Percentiles rank a stretch among this genome's conserved stretches.
phyloP scores from a whole-genome alignment of 2,888 invertebrate genomes.

The Agriopis marginaria region DNA sequence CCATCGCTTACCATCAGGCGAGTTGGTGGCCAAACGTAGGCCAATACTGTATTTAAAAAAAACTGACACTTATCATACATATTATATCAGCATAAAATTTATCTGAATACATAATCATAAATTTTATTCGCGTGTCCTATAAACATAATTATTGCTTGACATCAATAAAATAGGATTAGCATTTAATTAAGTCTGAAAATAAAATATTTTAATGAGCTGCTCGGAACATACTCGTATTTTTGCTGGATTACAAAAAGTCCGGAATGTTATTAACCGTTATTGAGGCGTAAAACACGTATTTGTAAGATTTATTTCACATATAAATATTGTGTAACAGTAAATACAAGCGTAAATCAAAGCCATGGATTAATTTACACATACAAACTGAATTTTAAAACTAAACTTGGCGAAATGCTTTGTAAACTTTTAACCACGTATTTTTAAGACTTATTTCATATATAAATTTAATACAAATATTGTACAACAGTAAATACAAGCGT shows the following conservation, averaged over 20 bases:
- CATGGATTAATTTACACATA: neutral
- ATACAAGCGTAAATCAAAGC: neutral
- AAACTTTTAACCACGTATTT: too few relatives aligned
- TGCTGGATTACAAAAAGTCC: neutral
- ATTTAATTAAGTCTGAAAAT: slow-evolving; percentile 40
- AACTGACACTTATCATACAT: too few relatives aligned
- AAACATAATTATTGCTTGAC: slow-evolving; percentile 28
- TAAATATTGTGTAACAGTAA: slow-evolving; percentile 5
- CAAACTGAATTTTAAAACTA: too few relatives aligned
- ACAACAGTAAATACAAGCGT: neutral
- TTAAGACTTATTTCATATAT: too few relatives aligned
- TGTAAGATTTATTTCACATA: slow-evolving; percentile 15
- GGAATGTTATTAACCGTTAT: slow-evolving; percentile 27
- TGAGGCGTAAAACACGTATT: slow-evolving; percentile 31
- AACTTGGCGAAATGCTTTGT: too few relatives aligned
- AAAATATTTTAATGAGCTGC: slow-evolving; percentile 32
- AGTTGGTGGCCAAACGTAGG: too few relatives aligned
- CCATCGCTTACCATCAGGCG: too few relatives aligned
- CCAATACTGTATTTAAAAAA: too few relatives aligned
- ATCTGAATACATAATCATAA: neutral
- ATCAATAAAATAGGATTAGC: slow-evolving; percentile 42
- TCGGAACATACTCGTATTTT: slow-evolving; percentile 8
- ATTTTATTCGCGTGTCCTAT: slow-evolving; percentile 11
- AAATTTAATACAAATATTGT: neutral
- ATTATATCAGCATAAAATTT: neutral